phyloP scores from a whole-genome alignment of 2,888 invertebrate genomes.

The Leucania comma region DNA sequence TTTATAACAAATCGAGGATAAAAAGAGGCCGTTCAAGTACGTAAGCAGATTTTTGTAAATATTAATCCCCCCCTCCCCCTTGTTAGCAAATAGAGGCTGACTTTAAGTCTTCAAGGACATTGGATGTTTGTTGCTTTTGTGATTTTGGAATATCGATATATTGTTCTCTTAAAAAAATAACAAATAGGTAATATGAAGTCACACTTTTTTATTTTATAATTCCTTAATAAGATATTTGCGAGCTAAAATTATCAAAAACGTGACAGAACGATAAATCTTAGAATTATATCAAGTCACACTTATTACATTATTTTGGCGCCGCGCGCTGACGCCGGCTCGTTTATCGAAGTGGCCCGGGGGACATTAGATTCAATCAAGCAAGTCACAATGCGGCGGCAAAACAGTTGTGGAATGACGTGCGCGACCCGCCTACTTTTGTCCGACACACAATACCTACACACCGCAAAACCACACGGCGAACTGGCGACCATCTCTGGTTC shows the following conservation, averaged over 20 bases:
- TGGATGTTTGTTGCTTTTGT: too few relatives aligned
- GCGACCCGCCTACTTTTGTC: constrained; percentile 76
- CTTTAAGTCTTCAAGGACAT: too few relatives aligned
- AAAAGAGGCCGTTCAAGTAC: too few relatives aligned
- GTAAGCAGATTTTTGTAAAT: too few relatives aligned
- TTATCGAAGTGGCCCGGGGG: constrained; percentile 55
- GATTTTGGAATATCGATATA: too few relatives aligned
- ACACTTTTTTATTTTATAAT: constrained; percentile 40
- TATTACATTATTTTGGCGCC: constrained; percentile 18
- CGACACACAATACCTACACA: constrained; percentile 52
- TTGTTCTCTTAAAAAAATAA: too few relatives aligned
- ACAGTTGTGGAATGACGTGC: constrained; percentile 73
- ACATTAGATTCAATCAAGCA: constrained; percentile 63
- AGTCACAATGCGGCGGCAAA: constrained; percentile 64
- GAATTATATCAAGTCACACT: constrained; percentile 26
- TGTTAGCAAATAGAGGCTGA: too few relatives aligned
- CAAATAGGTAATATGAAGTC: too few relatives aligned
- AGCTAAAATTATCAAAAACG: constrained; percentile 28
- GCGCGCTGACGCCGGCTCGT: constrained; percentile 21
- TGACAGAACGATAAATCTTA: constrained; percentile 32
- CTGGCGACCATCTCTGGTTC: constrained; percentile 54
- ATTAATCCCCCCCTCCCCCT: too few relatives aligned
- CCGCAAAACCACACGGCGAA: constrained; percentile 62
- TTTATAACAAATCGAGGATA: not conserved
- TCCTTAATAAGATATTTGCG: constrained; percentile 5